A percentile compares a stretch with the other conserved stretches of the same genome.
Conservation (phyloP, 2,113 vertebrate genomes). For the Barbus barbus region DNA sequence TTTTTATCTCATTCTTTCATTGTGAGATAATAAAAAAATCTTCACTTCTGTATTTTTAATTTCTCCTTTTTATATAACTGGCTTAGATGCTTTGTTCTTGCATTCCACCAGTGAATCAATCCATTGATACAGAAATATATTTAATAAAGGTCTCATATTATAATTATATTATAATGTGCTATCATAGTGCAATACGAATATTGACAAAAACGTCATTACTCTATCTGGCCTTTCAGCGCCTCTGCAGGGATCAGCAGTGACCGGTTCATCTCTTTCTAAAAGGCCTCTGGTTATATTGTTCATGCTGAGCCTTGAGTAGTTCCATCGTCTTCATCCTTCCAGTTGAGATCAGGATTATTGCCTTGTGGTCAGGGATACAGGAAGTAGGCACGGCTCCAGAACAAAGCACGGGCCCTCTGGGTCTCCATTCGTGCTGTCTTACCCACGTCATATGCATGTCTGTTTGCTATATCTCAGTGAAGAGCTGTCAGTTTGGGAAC, state of each 20-base stretch:
- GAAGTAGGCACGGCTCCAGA: constrained; percentile 9
- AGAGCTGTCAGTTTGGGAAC: constrained; percentile 16
- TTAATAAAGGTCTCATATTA: background rate
- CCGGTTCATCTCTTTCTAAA: constrained; percentile 22
- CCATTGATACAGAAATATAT: background rate
- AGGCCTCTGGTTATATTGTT: background rate
- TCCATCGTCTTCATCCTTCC: constrained; percentile 13
- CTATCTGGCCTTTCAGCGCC: background rate
- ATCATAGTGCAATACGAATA: background rate
- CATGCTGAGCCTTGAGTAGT: background rate
- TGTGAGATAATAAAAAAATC: background rate
- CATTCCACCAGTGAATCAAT: background rate
- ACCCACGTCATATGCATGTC: background rate
- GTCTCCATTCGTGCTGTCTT: constrained; percentile 20
- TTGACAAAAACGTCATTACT: background rate
- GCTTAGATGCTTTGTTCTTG: background rate
- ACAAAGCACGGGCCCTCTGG: constrained; percentile 18
- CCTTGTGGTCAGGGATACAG: constrained; percentile 26
- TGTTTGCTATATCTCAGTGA: background rate
- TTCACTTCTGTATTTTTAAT: background rate
- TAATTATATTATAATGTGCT: no score
- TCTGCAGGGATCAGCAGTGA: constrained; percentile 15
- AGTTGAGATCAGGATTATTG: constrained; percentile 14
- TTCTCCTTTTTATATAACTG: background rate
- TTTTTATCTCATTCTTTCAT: background rate